Percentiles rank a stretch among this genome's conserved stretches.
Conservation (phyloP, 2,797 vertebrate genomes). For the Diceros bicornis region DNA sequence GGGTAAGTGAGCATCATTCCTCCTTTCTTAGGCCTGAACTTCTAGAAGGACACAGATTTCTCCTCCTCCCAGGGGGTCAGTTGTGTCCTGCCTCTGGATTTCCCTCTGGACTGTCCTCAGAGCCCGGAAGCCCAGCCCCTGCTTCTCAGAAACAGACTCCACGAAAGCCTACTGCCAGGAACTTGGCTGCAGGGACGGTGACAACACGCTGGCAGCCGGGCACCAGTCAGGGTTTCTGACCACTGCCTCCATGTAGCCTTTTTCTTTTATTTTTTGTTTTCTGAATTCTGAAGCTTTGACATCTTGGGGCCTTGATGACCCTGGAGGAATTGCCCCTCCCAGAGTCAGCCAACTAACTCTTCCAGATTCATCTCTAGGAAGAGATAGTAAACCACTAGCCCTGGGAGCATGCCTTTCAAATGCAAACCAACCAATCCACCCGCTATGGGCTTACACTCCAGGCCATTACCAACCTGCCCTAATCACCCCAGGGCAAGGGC, state of each 20-base stretch:
- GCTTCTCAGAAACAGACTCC: neutral
- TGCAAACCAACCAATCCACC: neutral
- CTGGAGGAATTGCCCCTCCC: neutral
- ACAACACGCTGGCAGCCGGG: fast-evolving
- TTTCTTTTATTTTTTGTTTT: neutral
- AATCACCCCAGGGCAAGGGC: fast-evolving
- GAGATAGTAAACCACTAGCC: neutral
- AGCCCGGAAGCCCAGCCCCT: fast-evolving
- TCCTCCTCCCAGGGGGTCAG: too few species aligned
- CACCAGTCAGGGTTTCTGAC: too few species aligned
- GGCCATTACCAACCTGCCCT: too few species aligned
- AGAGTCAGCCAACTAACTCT: neutral
- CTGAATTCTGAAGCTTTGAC: neutral
- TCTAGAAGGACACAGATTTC: too few species aligned
- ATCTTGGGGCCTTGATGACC: neutral
- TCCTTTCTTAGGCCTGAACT: neutral
- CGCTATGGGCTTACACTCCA: neutral
- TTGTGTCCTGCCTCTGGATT: fast-evolving
- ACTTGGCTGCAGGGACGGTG: fast-evolving
- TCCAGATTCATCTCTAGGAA: neutral
- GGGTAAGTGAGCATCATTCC: neutral
- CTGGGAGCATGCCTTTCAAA: neutral
- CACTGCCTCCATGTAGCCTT: fast-evolving
- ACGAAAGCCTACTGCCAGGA: fast-evolving
- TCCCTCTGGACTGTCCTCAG: neutral